phyloP scores from a whole-genome alignment of 2,888 invertebrate species.

The Ophraella communa region DNA sequence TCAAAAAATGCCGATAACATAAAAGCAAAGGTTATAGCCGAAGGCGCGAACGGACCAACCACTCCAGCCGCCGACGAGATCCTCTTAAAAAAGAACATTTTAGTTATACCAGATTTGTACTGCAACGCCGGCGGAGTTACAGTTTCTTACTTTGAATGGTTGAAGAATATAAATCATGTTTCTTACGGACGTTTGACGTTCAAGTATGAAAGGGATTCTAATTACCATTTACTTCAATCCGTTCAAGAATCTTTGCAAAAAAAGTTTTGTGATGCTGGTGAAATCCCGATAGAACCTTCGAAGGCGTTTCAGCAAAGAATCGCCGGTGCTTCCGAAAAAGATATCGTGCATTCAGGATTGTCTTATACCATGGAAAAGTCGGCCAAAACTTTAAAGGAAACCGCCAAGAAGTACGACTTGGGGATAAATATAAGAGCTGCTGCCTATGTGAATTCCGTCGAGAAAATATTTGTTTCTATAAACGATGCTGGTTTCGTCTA shows the following conservation, averaged over 20 bases:
- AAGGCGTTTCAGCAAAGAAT: conserved; percentile 86
- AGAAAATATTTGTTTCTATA: conserved; percentile 94
- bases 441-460: conserved; percentile 93
- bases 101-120: conserved; percentile 89
- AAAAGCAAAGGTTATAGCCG: conserved; percentile 91
- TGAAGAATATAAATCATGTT: conserved; percentile 98
- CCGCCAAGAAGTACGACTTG: conserved; percentile 88
- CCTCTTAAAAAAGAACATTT: conserved; percentile 82
- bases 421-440: conserved; percentile 92
- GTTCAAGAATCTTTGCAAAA: conserved; percentile 95
- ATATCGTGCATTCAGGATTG: conserved; percentile 96
- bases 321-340: conserved; percentile 94
- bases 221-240: conserved; percentile 79
- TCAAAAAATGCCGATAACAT: conserved; percentile 87
- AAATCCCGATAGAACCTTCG: conserved; percentile 89
- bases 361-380: conserved; percentile 97
- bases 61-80: conserved; percentile 95
- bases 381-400: conserved; percentile 89
- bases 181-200: conserved; percentile 93
- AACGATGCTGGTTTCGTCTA: conserved; percentile 78
- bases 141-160: conserved; percentile 98
- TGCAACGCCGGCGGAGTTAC: conserved; percentile 95
- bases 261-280: conserved; percentile 78
- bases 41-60: conserved; percentile 96
- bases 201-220: conserved; percentile 93